These are phyloP conservation scores for Seriola rivoliana DNA, from an alignment of 2,113 vertebrate species.

Conservation along the genomic window DNA sequence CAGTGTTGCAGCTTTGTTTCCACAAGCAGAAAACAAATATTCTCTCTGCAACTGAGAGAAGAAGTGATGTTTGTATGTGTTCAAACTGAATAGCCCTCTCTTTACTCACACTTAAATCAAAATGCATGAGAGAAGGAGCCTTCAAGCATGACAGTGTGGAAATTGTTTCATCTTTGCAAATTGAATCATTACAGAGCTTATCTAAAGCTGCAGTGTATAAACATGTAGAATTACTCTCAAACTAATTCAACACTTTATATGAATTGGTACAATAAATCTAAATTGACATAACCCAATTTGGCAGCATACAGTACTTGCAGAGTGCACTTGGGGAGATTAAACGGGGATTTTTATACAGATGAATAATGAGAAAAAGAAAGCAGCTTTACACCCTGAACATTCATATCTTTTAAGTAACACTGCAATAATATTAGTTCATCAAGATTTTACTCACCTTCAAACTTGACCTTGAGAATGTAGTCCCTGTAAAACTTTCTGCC, in stretches of 20 bases:
- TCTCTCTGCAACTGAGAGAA: not conserved
- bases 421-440: not conserved
- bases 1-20: slow-evolving; percentile 7
- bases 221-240: slow-evolving; percentile 23
- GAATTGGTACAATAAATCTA: slow-evolving; percentile 39
- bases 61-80: slow-evolving; percentile 8
- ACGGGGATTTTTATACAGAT: not conserved
- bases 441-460: slow-evolving; percentile 90
- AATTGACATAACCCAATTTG: slow-evolving; percentile 41
- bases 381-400: not conserved
- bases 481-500: slow-evolving; percentile 96
- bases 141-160: slow-evolving; percentile 40
- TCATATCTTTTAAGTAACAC: not conserved
- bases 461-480: slow-evolving; percentile 96
- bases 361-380: slow-evolving; percentile 5
- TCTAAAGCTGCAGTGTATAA: slow-evolving; percentile 45
- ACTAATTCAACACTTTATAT: slow-evolving; percentile 48
- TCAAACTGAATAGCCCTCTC: slow-evolving; percentile 9
- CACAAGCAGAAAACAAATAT: slow-evolving; percentile 20
- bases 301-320: not conserved
- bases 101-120: slow-evolving; percentile 27
- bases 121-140: slow-evolving; percentile 38
- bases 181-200: slow-evolving; percentile 55
- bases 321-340: slow-evolving; percentile 7
- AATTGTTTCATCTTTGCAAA: slow-evolving; percentile 57